Conservation (phyloP, 2,797 vertebrate genomes). For the Tympanoctomys barrerae region DNA sequence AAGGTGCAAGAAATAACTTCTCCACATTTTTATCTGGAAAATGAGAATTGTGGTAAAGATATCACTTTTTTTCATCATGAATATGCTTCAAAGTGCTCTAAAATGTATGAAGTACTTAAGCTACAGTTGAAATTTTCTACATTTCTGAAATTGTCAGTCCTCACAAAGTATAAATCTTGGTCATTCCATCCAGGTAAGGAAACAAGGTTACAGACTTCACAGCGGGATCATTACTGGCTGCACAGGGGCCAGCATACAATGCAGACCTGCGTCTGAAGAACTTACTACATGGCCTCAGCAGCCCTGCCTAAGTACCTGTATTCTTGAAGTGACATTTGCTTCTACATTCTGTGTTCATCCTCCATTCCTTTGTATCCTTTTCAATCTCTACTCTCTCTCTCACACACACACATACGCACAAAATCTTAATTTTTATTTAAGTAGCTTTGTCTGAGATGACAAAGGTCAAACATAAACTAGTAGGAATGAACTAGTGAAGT, state of each 20-base stretch:
- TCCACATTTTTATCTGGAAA: neutral
- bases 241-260: neutral
- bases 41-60: conserved; percentile 16
- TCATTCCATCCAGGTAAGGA: neutral
- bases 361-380: neutral
- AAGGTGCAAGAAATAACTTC: conserved; percentile 4
- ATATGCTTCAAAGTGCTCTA: neutral
- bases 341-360: neutral
- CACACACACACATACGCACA: neutral
- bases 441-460: conserved; percentile 66
- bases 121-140: neutral
- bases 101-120: conserved; percentile 28
- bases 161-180: neutral
- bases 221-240: neutral
- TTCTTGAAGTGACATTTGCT: neutral
- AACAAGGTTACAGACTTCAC: neutral
- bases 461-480: conserved; percentile 52
- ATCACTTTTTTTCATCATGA: neutral
- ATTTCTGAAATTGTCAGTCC: neutral
- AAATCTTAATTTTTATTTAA: conserved; percentile 53
- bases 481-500: conserved; percentile 56
- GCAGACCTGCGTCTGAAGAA: neutral
- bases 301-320: neutral
- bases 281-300: neutral
- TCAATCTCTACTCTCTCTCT: neutral